Base-by-base conservation (phyloP, 2,797 vertebrate genomes). In the Merluccius polli region DNA sequence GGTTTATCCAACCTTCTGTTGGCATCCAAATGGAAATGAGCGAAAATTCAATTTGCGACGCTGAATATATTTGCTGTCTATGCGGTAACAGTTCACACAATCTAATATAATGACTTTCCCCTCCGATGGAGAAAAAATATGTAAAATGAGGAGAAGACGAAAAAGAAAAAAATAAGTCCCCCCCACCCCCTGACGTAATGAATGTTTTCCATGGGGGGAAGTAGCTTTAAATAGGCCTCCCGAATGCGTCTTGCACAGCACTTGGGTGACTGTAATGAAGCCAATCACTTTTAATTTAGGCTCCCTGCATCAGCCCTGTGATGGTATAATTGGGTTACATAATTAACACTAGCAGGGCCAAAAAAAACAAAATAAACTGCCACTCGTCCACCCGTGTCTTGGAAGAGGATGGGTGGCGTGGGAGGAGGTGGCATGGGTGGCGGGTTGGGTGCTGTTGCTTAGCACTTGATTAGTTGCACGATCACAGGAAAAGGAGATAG, bases 321-420 rank as follows among this genome's bases (percentile, higher is more conserved):
- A 92, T 89, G 87, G 85, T 89, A 80, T 92, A 92, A 92, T 92
- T 91, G 89, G 89, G 89, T 91, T 90, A 91, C 89, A 88, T 90
- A 90, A 92, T 92, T 91, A 92, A 89, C 88, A 87, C 87, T 80
- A 80, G 88, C 90, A 85, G 85, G 59, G 59, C 59, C 59, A 27
- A 85, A 90, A 92, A 92, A 90, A 88, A 65, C 59, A 11, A 65
- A 27, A 65, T 6, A 27, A 59, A 65, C 24, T 2, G 12, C 24
- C 9, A 18, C 59, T 24, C 59, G n/a, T 27, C 84, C 35, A 13
- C 83, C 74, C 75, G 79, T 82, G 80, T 90, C 87, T 87, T 21
- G 44, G 16, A 18, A 3, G 44, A 21, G 18, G 16, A 52, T 1
- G 18, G 44, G 52, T 8, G 21, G 21, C 8, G 44, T 1, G 44